Percentiles rank a stretch among this genome's conserved stretches.
Conservation (phyloP, 1,140 invertebrate genomes). For the Papilio helenus region DNA sequence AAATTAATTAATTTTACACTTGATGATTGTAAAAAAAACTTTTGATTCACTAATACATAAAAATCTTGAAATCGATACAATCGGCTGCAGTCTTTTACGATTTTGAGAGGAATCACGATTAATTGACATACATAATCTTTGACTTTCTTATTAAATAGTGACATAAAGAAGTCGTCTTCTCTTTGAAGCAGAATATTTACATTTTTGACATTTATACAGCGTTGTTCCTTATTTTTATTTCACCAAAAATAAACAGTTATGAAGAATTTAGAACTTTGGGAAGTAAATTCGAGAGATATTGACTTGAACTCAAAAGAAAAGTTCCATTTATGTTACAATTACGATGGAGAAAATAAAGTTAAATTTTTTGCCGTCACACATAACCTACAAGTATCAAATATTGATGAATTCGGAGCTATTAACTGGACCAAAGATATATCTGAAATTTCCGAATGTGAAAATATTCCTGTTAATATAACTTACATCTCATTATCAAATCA, state of each 20-base stretch:
- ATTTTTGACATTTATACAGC: neutral
- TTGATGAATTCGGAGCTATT: constrained; percentile 56
- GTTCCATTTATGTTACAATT: constrained; percentile 59
- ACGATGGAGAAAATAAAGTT: constrained; percentile 58
- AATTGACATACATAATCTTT: neutral
- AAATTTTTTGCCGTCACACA: constrained; percentile 69
- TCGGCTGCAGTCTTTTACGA: too few relatives aligned
- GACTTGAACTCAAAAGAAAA: constrained; percentile 53
- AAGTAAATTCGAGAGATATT: constrained; percentile 55
- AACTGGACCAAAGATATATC: constrained; percentile 67
- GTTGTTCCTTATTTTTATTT: neutral
- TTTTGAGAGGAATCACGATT: too few relatives aligned
- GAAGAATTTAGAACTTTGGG: constrained; percentile 70
- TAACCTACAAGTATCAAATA: constrained; percentile 69
- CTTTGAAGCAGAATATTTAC: neutral
- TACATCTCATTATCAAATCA: constrained; percentile 68
- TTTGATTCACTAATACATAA: too few relatives aligned
- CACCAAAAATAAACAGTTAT: constrained; percentile 48
- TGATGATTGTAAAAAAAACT: too few relatives aligned
- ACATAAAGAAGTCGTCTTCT: neutral
- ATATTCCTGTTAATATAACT: constrained; percentile 65
- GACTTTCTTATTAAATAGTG: neutral
- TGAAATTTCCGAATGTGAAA: constrained; percentile 53
- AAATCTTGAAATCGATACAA: too few relatives aligned
- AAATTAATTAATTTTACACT: too few relatives aligned